Conservation (phyloP, 2,113 vertebrate genomes). For the Siniperca knerii region DNA sequence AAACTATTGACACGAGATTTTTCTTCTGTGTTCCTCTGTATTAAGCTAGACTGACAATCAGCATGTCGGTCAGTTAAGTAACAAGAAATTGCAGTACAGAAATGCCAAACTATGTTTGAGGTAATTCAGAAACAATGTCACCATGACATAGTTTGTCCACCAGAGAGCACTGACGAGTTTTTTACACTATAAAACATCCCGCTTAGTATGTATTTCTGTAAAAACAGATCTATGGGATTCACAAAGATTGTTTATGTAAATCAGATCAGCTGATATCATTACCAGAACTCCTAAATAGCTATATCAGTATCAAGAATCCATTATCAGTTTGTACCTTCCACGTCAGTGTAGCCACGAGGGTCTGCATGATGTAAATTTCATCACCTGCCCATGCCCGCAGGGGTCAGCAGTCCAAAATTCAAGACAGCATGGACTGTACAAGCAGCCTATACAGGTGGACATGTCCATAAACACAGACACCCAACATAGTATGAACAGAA, state of each 20-base stretch:
- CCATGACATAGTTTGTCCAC: too few relatives aligned
- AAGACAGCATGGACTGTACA: too few relatives aligned
- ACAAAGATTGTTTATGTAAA: too few relatives aligned
- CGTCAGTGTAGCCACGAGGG: too few relatives aligned
- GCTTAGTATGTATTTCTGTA: too few relatives aligned
- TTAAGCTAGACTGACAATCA: too few relatives aligned
- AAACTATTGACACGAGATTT: background rate
- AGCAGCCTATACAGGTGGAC: background rate
- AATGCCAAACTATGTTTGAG: too few relatives aligned
- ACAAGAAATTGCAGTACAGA: background rate
- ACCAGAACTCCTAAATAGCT: too few relatives aligned
- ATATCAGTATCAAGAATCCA: background rate
- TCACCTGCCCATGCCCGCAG: background rate
- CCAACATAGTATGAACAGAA: background rate
- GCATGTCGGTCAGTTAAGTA: background rate
- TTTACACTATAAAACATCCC: background rate
- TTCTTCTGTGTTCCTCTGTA: background rate
- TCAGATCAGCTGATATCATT: too few relatives aligned
- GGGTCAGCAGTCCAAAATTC: too few relatives aligned
- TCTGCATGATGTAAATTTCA: background rate
- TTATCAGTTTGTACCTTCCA: background rate
- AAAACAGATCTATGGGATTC: too few relatives aligned
- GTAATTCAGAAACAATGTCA: background rate
- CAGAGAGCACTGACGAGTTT: too few relatives aligned
- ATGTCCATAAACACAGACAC: background rate